Evolutionary conservation across 2,113 vertebrate genomes (phyloP), one percentile per base, ranked within the genome.

Genomic region (Triplophysa tibetana): DNA sequence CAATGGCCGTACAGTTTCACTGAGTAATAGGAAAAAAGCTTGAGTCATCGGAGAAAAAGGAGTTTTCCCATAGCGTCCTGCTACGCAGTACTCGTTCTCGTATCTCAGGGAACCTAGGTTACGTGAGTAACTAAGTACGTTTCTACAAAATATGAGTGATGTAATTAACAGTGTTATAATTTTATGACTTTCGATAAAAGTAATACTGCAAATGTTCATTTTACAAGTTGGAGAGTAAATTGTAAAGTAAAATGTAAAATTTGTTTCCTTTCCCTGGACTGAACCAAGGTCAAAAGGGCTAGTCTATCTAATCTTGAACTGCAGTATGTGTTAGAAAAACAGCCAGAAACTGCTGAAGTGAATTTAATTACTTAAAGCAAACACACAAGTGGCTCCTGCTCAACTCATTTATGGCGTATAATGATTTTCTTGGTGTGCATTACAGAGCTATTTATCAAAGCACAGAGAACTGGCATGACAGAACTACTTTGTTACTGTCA

Each of bases 321-420:
- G 9, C 45, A 50, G 48, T 11, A 14, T 14, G 14, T 50, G 6
- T 58, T 10, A n/a, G 19, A 58, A 58, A 58, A 21, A 2, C 7
- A 10, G 54, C 19, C 12, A 26, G 45, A 24, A 48, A 56, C 14
- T 43, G 52, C 33, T 80, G 74, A 70, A 75, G 48, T 56, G 56
- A 64, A 76, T 80, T 56, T 21, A 67, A 77, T 78, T 29, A 83
- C 64, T 66, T 83, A 74, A 78, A 81, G 58, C 83, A 74, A 74
- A 68, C 84, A 79, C 60, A 67, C 14, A 29, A 21, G 8, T n/a
- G 26, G 65, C 85, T 54, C 21, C 79, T 84, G 85, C 50, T 50
- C 29, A 17, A 83, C 77, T 83, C 60, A 29, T 67, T 67, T 79
- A 68, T 70, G 64, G 14, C 24, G 43, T 73, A 41, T 82, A 82